Percentiles rank a stretch among this genome's conserved stretches.
phyloP scores from a whole-genome alignment of 2,113 vertebrate species.

The Crypturellus undulatus region DNA sequence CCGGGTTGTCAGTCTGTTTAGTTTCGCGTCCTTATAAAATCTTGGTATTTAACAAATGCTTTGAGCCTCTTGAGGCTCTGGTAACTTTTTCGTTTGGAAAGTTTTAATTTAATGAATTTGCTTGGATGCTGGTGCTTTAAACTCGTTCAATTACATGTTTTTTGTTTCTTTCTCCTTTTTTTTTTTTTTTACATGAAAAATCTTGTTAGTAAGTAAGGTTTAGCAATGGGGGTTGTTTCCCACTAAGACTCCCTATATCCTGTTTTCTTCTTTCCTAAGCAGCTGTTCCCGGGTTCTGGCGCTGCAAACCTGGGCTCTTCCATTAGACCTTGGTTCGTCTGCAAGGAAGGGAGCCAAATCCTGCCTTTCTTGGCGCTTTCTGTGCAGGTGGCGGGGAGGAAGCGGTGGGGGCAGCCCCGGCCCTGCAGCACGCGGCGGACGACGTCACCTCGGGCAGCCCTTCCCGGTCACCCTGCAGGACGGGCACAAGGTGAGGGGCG shows the following conservation, averaged over 20 bases:
- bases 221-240: background rate
- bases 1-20: background rate
- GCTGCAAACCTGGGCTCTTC: background rate
- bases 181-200: too few relatives aligned
- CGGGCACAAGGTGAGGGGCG: conserved; percentile 84
- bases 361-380: background rate
- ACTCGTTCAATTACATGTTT: too few relatives aligned
- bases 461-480: conserved; percentile 89
- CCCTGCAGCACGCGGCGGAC: conserved; percentile 83
- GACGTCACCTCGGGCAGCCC: conserved; percentile 81
- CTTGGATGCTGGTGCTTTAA: background rate
- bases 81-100: background rate
- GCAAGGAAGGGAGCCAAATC: conserved; percentile 18
- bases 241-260: fast-evolving
- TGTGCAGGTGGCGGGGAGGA: conserved; percentile 79
- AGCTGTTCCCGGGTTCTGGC: background rate
- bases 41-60: background rate
- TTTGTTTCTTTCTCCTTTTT: too few relatives aligned
- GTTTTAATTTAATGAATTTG: fast-evolving
- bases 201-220: too few relatives aligned
- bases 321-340: background rate
- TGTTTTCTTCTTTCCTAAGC: background rate
- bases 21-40: background rate
- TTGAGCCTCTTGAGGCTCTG: background rate
- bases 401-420: conserved; percentile 72